Conservation (phyloP, 2,888 invertebrate species). For the Philonicus albiceps region DNA sequence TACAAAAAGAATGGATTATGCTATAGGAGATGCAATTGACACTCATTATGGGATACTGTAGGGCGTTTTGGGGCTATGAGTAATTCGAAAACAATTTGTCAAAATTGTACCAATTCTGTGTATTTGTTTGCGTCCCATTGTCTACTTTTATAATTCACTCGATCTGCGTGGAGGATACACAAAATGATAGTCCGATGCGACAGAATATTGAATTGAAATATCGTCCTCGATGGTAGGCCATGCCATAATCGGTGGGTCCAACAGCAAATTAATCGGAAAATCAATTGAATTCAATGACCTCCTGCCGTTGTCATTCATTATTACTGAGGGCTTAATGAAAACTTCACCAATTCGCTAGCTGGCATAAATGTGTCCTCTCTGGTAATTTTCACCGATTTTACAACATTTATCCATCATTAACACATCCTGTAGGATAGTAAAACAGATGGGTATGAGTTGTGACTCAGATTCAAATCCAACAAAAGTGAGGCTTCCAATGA, state of each 20-base stretch:
- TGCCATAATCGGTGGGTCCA: background rate
- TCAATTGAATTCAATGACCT: background rate
- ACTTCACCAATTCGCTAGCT: background rate
- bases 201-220: background rate
- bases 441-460: background rate
- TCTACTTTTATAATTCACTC: background rate
- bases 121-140: background rate
- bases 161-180: background rate
- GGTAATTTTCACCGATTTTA: background rate
- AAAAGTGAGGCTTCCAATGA: background rate
- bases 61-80: background rate
- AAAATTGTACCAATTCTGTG: background rate
- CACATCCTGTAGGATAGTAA: background rate
- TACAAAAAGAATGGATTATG: background rate
- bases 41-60: background rate
- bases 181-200: background rate
- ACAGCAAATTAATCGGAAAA: background rate
- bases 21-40: background rate
- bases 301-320: background rate
- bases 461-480: background rate
- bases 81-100: background rate
- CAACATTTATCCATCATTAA: background rate
- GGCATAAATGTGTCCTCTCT: background rate
- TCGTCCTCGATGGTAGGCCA: background rate
- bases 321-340: background rate